Evolutionary conservation across 2,888 invertebrate species (phyloP).

Genomic region (Sinhomidia bicolor): DNA sequence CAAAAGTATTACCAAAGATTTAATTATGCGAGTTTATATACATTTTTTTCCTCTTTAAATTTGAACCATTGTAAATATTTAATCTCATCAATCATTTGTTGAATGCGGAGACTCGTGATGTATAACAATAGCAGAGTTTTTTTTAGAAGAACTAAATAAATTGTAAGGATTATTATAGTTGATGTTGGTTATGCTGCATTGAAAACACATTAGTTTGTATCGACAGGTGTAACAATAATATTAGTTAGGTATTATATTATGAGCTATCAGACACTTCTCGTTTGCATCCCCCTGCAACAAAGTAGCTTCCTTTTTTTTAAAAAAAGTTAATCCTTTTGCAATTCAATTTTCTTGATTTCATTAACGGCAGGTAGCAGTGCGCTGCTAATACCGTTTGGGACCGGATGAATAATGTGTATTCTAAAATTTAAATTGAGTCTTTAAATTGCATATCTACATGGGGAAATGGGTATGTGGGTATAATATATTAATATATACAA

Average conservation of each 20-base stretch:
- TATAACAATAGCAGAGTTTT: slow-evolving; percentile 30
- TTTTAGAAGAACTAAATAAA: slow-evolving; percentile 49
- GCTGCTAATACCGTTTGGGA: neutral
- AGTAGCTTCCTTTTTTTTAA: neutral
- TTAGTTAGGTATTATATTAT: neutral
- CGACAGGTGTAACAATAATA: slow-evolving; percentile 35
- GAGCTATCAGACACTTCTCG: neutral
- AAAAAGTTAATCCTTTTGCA: neutral
- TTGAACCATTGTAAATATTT: neutral
- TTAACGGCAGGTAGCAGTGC: neutral
- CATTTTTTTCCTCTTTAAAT: neutral
- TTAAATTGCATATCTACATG: neutral
- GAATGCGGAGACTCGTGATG: slow-evolving; percentile 15
- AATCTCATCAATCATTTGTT: neutral
- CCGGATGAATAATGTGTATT: slow-evolving; percentile 42
- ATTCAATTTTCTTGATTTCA: slow-evolving; percentile 30
- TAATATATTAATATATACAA: neutral
- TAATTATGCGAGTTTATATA: slow-evolving; percentile 43
- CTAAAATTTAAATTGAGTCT: neutral
- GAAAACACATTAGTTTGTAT: slow-evolving; percentile 33
- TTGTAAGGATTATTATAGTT: slow-evolving; percentile 53
- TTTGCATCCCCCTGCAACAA: neutral
- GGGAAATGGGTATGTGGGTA: too few species aligned
- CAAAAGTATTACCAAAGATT: slow-evolving; percentile 44
- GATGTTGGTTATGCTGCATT: slow-evolving; percentile 20